Evolutionary conservation across 2,113 vertebrate genomes (phyloP), one percentile per base, ranked within the genome.

Genomic region (Laticauda colubrina): DNA sequence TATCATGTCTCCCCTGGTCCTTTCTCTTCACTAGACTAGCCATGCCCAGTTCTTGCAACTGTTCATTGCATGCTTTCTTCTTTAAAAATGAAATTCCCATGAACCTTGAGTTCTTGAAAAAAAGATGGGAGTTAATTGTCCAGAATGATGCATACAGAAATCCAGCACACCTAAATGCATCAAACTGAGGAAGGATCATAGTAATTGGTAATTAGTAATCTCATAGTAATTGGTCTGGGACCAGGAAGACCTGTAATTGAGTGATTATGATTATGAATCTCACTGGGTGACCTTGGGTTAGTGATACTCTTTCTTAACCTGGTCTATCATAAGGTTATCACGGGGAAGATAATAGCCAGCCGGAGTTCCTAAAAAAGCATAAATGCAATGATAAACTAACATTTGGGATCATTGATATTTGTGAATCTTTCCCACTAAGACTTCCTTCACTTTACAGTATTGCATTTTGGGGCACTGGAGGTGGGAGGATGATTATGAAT

Each of bases 401-500:
- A 21, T 81, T 81, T 21, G 2, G 2, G 54, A 26, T 24, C 57
- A 21, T 10, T 88, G 29, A n/a, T n/a, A 29, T 51, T 26, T 2
- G 15, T 29, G 53, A 45, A 85, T 24, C 15, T 48, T 91, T 91
- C 54, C 14, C n/a, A 69, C 5, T n/a, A 69, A 20, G n/a, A 6
- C 85, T 39, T 69, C 45, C 39, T 54, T 87, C 86, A 43, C 5
- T 88, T 6, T 53, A 14, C 51, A 34, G 5, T 20, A 55, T 34
- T 88, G 26, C 51, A 24, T 54, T 54, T 54, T n/a, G 51, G 29
- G 51, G 20, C 29, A 3, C 75, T 21, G 34, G 29, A 26, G 4
- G 34, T 20, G 21, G 55, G 29, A 18, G 55, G 12, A 26, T 6
- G 43, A 6, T 48, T 96, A 89, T 96, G 94, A 95, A 94, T 93